Percentiles rank a stretch among this genome's conserved stretches.
phyloP scores from a whole-genome alignment of 2,113 vertebrate species.

The Osmerus mordax region DNA sequence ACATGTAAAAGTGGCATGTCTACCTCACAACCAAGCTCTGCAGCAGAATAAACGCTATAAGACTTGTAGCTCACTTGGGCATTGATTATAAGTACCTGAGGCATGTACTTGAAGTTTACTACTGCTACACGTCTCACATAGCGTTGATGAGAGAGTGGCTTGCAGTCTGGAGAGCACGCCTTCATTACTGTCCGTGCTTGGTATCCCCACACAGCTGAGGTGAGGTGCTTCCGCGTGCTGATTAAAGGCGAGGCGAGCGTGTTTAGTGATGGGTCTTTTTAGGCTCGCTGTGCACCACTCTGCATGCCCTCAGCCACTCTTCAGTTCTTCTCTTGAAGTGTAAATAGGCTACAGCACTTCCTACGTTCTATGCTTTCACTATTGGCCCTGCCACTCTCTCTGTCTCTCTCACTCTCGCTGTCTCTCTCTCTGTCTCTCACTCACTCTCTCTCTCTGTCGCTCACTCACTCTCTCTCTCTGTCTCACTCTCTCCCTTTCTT shows the following conservation, averaged over 20 bases:
- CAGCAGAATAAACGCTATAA: no score
- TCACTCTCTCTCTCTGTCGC: slow-evolving; percentile 21
- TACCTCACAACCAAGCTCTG: no score
- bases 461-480: no score
- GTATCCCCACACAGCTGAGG: slow-evolving; percentile 36
- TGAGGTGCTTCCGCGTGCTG: slow-evolving; percentile 59
- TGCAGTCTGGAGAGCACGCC: slow-evolving; percentile 14
- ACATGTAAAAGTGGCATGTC: no score
- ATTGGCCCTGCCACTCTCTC: slow-evolving; percentile 16
- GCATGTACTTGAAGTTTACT: slow-evolving; percentile 37
- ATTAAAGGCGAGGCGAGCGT: slow-evolving; percentile 65
- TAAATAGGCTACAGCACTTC: slow-evolving; percentile 63
- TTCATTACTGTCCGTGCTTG: slow-evolving; percentile 59
- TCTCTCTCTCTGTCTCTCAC: slow-evolving; percentile 41
- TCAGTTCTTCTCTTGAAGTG: slow-evolving; percentile 68
- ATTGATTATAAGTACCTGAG: slow-evolving; percentile 54
- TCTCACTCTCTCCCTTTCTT: no score
- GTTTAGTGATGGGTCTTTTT: slow-evolving; percentile 58
- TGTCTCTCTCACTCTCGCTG: slow-evolving; percentile 36
- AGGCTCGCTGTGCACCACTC: slow-evolving; percentile 48
- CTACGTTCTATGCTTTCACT: slow-evolving; percentile 9
- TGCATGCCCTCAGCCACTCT: slow-evolving; percentile 54
- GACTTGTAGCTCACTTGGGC: slow-evolving; percentile 5
- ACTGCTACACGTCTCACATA: slow-evolving; percentile 25
- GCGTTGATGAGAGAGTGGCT: slow-evolving; percentile 40